Conservation (phyloP, 1,140 invertebrate species). For the Prorops nasuta region DNA sequence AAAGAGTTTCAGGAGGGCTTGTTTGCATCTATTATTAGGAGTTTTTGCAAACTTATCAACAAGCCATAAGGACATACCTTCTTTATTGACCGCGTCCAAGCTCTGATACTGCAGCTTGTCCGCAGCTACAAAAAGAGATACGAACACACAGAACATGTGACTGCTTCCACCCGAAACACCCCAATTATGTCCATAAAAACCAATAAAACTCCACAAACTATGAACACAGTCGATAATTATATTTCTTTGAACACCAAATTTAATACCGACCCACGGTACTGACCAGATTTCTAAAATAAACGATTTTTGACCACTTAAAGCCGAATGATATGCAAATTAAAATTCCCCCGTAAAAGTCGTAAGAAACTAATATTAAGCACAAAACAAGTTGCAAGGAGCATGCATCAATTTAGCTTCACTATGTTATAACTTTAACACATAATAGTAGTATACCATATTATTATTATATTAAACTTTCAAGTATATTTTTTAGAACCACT, state of each 20-base stretch:
- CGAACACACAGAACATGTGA: slow-evolving; percentile 41
- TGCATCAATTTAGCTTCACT: neutral
- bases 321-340: no score
- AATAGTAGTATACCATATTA: neutral
- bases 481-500: neutral
- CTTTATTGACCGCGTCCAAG: slow-evolving; percentile 63
- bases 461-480: neutral
- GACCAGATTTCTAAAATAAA: no score
- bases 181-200: neutral
- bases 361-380: no score
- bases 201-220: neutral
- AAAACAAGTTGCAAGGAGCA: neutral
- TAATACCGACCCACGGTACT: no score
- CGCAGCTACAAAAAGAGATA: slow-evolving; percentile 58
- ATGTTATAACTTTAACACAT: neutral
- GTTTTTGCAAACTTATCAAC: slow-evolving; percentile 2
- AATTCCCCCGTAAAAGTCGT: no score
- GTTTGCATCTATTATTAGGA: no score
- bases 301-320: no score
- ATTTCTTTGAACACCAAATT: no score
- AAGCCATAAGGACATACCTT: slow-evolving; percentile 56
- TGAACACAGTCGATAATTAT: no score
- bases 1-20: no score
- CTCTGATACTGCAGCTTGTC: slow-evolving; percentile 64
- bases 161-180: neutral